Conservation (phyloP, 2,797 vertebrate genomes). For the Sebastiscus tertius region DNA sequence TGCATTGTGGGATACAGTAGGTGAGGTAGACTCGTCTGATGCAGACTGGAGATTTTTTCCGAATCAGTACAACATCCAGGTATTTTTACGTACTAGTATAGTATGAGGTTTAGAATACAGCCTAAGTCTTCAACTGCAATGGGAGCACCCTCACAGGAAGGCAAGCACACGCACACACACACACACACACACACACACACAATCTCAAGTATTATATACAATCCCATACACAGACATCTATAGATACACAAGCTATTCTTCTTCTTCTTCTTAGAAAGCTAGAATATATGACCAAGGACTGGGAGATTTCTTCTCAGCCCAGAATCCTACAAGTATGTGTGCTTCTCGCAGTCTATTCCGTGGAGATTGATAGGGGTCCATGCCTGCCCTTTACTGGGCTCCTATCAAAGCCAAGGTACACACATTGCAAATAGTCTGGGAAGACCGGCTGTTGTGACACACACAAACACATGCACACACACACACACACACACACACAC, state of each 20-base stretch:
- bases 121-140: slow-evolving; percentile 22
- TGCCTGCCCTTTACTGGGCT: slow-evolving; percentile 48
- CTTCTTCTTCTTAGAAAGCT: slow-evolving; percentile 12
- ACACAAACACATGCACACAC: background rate
- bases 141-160: background rate
- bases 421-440: slow-evolving; percentile 45
- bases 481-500: background rate
- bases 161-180: background rate
- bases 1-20: too few species aligned
- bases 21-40: too few species aligned
- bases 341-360: slow-evolving; percentile 17
- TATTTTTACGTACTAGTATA: too few species aligned
- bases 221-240: background rate
- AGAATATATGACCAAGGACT: slow-evolving; percentile 14
- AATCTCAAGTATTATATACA: background rate
- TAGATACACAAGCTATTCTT: slow-evolving; percentile 15
- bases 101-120: too few species aligned
- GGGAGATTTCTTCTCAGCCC: background rate
- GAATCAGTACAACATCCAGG: too few species aligned
- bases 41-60: too few species aligned
- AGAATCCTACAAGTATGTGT: slow-evolving; percentile 27
- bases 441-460: slow-evolving; percentile 19
- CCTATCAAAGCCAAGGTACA: slow-evolving; percentile 55
- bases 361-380: slow-evolving; percentile 24
- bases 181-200: background rate